These are phyloP conservation scores for Vicugna pacos DNA, from an alignment of 2,113 vertebrate species.

Conservation along the genomic window DNA sequence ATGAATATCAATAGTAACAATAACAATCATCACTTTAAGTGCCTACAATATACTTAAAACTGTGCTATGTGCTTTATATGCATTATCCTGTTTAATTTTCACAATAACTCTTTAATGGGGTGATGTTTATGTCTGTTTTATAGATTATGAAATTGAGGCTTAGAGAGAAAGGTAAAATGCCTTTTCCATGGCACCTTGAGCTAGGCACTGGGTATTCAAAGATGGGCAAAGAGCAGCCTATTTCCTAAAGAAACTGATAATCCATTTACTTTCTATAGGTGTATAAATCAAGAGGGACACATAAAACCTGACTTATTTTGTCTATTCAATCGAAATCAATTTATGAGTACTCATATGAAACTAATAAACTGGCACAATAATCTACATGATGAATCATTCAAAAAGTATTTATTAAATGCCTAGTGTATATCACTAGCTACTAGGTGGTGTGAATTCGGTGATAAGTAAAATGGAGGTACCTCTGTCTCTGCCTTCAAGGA, in stretches of 20 bases:
- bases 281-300: neutral
- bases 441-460: neutral
- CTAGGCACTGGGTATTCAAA: neutral
- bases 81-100: constrained; percentile 35
- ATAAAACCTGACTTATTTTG: constrained; percentile 5
- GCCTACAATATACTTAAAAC: constrained; percentile 30
- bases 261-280: neutral
- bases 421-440: neutral
- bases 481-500: neutral
- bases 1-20: neutral
- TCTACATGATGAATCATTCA: neutral
- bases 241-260: constrained; percentile 38
- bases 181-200: neutral
- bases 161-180: neutral
- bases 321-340: neutral
- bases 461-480: neutral
- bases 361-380: constrained; percentile 6
- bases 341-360: neutral
- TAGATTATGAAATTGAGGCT: neutral
- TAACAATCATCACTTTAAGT: constrained; percentile 21
- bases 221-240: neutral
- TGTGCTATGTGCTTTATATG: neutral
- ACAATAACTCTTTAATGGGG: constrained; percentile 23
- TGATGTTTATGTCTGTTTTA: neutral
- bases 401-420: neutral